phyloP scores from a whole-genome alignment of 2,797 vertebrate genomes.

The Catamblyrhynchus diadema region DNA sequence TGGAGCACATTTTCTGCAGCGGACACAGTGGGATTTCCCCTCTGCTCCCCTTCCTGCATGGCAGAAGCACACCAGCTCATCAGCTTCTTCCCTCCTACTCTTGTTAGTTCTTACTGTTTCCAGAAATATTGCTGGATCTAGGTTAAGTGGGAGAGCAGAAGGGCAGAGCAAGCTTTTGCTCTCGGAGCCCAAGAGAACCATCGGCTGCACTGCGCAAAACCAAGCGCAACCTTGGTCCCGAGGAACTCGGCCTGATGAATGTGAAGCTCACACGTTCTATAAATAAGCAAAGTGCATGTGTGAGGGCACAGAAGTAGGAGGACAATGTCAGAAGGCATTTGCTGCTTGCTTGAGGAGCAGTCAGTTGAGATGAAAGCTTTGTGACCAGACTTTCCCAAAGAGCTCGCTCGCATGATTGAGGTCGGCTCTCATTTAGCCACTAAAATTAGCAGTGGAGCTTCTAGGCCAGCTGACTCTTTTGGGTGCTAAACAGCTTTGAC shows the following conservation, averaged over 20 bases:
- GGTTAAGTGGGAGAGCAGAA: background rate
- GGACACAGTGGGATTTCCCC: rapidly evolving
- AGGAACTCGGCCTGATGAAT: background rate
- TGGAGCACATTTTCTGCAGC: background rate
- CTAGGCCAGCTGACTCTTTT: background rate
- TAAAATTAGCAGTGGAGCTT: background rate
- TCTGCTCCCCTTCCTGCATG: background rate
- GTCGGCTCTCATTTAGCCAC: background rate
- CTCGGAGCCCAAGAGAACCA: background rate
- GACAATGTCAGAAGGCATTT: conserved; percentile 5
- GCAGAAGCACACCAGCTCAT: background rate
- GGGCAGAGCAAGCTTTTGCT: background rate
- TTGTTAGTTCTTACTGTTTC: background rate
- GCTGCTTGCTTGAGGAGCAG: background rate
- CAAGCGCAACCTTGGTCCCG: rapidly evolving
- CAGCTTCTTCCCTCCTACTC: background rate
- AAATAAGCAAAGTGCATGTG: conserved; percentile 21
- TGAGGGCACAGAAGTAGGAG: conserved; percentile 1
- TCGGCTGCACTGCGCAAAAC: rapidly evolving
- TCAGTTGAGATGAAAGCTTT: background rate
- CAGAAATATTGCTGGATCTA: background rate
- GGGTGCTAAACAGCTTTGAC: background rate
- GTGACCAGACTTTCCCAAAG: background rate
- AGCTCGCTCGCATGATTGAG: background rate
- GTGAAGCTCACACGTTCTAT: background rate